phyloP scores from a whole-genome alignment of 1,140 invertebrate species.

The Procambarus clarkii region DNA sequence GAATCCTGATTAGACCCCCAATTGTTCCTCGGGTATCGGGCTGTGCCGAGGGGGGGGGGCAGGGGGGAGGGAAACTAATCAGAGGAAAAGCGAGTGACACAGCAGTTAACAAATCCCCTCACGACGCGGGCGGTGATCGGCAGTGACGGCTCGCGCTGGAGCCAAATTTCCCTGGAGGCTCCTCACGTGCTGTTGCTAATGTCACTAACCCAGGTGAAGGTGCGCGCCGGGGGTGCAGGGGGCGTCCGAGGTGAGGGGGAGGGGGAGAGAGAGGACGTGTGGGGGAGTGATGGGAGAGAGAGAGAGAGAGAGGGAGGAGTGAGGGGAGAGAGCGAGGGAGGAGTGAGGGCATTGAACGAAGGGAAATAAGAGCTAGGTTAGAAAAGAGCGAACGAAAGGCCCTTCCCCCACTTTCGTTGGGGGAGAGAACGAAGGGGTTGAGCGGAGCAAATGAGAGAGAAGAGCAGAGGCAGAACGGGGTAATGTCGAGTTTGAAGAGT shows the following conservation, averaged over 20 bases:
- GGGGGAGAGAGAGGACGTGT: neutral
- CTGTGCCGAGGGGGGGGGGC: neutral
- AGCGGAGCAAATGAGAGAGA: no score
- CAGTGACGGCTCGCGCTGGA: neutral
- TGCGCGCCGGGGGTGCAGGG: neutral
- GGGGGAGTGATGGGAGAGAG: neutral
- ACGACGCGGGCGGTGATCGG: neutral
- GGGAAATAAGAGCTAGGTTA: no score
- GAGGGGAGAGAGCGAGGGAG: neutral
- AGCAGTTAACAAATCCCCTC: constrained; percentile 34
- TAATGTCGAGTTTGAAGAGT: no score
- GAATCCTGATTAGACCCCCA: neutral
- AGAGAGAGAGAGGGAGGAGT: neutral
- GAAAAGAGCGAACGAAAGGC: no score
- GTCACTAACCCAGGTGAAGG: constrained; percentile 18
- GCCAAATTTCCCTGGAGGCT: constrained; percentile 40
- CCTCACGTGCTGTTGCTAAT: constrained; percentile 17
- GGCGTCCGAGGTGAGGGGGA: neutral
- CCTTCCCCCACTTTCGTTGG: no score
- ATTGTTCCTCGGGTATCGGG: neutral
- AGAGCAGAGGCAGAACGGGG: no score
- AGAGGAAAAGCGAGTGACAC: constrained; percentile 25
- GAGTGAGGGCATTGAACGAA: no score
- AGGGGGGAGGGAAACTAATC: constrained; percentile 52
- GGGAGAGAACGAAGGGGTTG: no score